Base-by-base conservation (phyloP, 1,140 invertebrate species). In the Notospermus geniculatus region DNA sequence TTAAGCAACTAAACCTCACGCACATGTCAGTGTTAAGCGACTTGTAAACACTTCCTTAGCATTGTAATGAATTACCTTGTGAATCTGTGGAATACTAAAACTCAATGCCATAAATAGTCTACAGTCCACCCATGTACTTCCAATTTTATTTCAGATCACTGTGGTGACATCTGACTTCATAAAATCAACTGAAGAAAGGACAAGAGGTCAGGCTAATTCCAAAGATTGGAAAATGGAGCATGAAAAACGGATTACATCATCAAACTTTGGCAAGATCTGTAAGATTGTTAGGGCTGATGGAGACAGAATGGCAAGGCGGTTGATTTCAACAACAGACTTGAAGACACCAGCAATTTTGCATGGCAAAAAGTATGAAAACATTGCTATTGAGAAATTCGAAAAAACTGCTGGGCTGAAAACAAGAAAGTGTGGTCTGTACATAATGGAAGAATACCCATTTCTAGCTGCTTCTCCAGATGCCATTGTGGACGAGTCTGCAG, bases 181-280 rank as follows among this genome's bases (percentile, higher is more conserved):
- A n/a, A n/a, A n/a, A n/a, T n/a, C 17, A 53, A 22, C 25, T 9
- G 22, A 53, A 22, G 25, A 11, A 13, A 22, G 7, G 9, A 53
- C 50, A n/a, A 53, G 9, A 22, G 50, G 50, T 9, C 50, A 53
- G 22, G 22, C 9, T 9, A 23, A 9, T 9, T n/a, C 17, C 22
- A 53, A 53, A 53, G 22, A n/a, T 11, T 53, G 50, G 50, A n/a
- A 13, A n/a, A 9, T 23, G 11, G 50, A 53, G 22, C 11, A 23
- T 9, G 9, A 23, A n/a, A 53, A 13, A 23, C 9, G 50, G 9
- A 13, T 53, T 11, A 53, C 50, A 11, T 53, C 50, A n/a, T 53
- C 50, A 11, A 53, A 53, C 22, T 53, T 53, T 53, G 50, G 50
- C 9, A 53, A 23, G 22, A 53, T 53, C 25, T 53, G 50, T 53